phyloP scores from a whole-genome alignment of 2,888 invertebrate species.

The Saturnia japonica region DNA sequence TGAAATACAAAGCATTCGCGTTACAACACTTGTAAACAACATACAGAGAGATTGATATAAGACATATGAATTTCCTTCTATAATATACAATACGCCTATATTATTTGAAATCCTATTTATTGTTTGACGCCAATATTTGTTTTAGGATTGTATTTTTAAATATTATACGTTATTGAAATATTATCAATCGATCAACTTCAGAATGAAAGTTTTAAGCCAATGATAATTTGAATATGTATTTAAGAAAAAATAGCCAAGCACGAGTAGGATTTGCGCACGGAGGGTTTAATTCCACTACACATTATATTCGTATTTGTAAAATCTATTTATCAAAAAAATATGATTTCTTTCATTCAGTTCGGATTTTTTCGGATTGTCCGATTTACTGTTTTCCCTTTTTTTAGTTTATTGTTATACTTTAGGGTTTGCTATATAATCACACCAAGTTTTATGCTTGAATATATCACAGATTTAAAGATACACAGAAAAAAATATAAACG shows the following conservation, averaged over 20 bases:
- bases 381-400: background rate
- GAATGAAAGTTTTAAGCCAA: background rate
- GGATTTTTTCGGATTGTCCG: background rate
- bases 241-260: background rate
- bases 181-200: background rate
- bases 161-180: background rate
- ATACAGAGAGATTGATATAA: background rate
- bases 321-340: background rate
- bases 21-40: slow-evolving; percentile 14
- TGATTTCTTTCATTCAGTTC: background rate
- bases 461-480: background rate
- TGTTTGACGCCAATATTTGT: background rate
- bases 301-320: background rate
- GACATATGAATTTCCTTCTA: background rate
- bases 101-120: background rate
- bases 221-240: background rate
- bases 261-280: background rate
- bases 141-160: background rate
- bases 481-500: no score
- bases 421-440: background rate
- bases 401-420: background rate
- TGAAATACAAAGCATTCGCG: slow-evolving; percentile 17
- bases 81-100: background rate
- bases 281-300: background rate
- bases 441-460: background rate